These are phyloP conservation scores for Thyatira batis DNA, from an alignment of 2,888 invertebrate genomes.

Conservation along the genomic window DNA sequence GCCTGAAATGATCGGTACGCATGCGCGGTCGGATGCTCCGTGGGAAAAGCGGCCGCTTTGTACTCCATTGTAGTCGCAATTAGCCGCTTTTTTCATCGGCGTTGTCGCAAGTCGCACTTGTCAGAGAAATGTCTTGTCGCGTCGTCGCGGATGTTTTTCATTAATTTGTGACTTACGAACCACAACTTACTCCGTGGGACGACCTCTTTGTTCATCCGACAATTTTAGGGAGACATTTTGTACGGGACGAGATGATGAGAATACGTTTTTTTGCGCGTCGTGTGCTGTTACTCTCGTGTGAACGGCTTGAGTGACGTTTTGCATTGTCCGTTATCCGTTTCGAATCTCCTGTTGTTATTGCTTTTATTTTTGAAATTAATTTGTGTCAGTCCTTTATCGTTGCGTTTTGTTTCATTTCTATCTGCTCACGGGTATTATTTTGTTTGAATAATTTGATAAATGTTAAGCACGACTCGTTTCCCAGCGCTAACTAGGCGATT, in stretches of 20 bases:
- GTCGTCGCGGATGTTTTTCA: slow-evolving; percentile 67
- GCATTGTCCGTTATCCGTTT: slow-evolving; percentile 56
- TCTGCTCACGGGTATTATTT: background rate
- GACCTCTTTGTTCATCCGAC: slow-evolving; percentile 18
- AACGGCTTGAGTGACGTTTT: slow-evolving; percentile 65
- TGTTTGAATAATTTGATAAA: slow-evolving; percentile 4
- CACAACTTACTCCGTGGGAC: slow-evolving; percentile 51
- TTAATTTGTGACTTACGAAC: slow-evolving; percentile 66
- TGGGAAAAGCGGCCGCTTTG: slow-evolving; percentile 80
- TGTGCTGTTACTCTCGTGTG: slow-evolving; percentile 65
- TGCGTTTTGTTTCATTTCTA: background rate
- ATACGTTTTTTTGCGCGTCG: slow-evolving; percentile 56
- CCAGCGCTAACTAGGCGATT: slow-evolving; percentile 70
- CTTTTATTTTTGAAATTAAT: slow-evolving; percentile 32
- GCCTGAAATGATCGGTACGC: slow-evolving; percentile 76
- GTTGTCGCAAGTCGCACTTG: slow-evolving; percentile 68
- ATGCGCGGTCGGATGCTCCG: slow-evolving; percentile 66
- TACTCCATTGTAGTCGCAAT: slow-evolving; percentile 77
- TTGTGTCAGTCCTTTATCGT: slow-evolving; percentile 6
- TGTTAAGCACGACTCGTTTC: slow-evolving; percentile 35
- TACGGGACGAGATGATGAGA: slow-evolving; percentile 33
- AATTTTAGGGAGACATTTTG: slow-evolving; percentile 9
- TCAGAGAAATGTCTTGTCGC: slow-evolving; percentile 70
- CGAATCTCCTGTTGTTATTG: slow-evolving; percentile 41
- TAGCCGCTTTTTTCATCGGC: slow-evolving; percentile 68